phyloP scores from a whole-genome alignment of 2,113 vertebrate genomes.

The Cephalopterus ornatus region DNA sequence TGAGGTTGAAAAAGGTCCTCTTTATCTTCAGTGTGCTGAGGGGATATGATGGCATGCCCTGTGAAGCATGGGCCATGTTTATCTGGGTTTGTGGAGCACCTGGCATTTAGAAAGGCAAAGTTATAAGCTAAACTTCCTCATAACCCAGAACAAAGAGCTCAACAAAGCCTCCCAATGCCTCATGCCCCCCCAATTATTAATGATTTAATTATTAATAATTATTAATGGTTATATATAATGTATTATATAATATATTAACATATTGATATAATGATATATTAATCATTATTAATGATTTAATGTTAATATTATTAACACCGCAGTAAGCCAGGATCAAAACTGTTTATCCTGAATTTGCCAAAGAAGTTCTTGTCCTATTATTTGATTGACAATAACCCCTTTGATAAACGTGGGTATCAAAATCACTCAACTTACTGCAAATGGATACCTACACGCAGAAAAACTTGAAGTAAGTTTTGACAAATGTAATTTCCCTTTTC shows the following conservation, averaged over 20 bases:
- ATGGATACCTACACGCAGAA: not conserved
- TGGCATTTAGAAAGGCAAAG: not conserved
- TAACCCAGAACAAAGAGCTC: not conserved
- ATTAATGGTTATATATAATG: no score
- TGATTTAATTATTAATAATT: no score
- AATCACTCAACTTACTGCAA: not conserved
- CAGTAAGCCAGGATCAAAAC: not conserved
- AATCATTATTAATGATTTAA: no score
- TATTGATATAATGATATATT: no score
- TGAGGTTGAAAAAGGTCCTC: not conserved
- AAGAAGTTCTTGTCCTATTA: not conserved
- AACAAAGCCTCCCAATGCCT: not conserved
- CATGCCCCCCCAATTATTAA: no score
- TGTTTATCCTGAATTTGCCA: not conserved
- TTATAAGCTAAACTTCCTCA: not conserved
- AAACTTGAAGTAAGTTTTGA: not conserved
- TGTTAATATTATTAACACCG: not conserved
- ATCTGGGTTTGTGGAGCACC: not conserved
- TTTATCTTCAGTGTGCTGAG: accelerated
- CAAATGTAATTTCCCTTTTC: not conserved
- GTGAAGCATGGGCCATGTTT: accelerated
- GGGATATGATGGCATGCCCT: not conserved
- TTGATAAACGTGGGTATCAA: not conserved
- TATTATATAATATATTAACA: no score
- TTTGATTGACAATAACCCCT: not conserved